Base-by-base conservation (phyloP, 2,113 vertebrate genomes). In the Psophia crepitans region DNA sequence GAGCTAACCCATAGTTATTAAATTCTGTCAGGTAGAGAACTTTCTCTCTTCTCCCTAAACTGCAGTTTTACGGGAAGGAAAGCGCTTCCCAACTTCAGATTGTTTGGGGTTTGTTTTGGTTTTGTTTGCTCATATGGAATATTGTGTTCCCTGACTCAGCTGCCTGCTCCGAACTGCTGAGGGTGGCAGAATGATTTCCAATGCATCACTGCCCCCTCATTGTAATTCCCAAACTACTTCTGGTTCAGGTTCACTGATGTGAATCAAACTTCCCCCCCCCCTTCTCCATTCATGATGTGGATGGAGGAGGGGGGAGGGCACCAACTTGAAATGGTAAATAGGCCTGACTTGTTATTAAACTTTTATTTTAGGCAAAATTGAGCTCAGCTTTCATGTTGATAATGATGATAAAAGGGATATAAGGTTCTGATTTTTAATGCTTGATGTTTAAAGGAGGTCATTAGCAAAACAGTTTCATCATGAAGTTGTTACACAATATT, bases 391-490 rank as follows among this genome's bases (percentile, higher is more conserved):
- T 90, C 83, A 24, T 32, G 44, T 76, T 84, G 83, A 48, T 93
- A 46, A 58, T 35, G 71, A 49, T 48, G 51, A 54, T 88, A 39
- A 75, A 77, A 94, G 60, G 39, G 75, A 48, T 63, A 14, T 24
- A 41, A 71, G 30, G 20, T 75, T 85, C 74, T 87, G 60, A 71
- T 87, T 90, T 92, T 44, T 73, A 68, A 2, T 49, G 61, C 81
- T 82, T 82, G 84, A 64, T 84, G 69, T 92, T 95, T 84, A 92
- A 96, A 96, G 83, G 90, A 93, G 90, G 70, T 93, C 86, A 76
- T 93, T 92, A 92, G 86, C 86, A 82, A 93, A 96, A 92, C 88
- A 95, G 87, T 96, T 97, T 92, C 95, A 87, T 95, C 93, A 96
- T 10, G 0, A 61, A 84, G 69, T 95, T n/a, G 86, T 97, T 96